phyloP scores from a whole-genome alignment of 2,888 invertebrate species.

The Molorchus minor region DNA sequence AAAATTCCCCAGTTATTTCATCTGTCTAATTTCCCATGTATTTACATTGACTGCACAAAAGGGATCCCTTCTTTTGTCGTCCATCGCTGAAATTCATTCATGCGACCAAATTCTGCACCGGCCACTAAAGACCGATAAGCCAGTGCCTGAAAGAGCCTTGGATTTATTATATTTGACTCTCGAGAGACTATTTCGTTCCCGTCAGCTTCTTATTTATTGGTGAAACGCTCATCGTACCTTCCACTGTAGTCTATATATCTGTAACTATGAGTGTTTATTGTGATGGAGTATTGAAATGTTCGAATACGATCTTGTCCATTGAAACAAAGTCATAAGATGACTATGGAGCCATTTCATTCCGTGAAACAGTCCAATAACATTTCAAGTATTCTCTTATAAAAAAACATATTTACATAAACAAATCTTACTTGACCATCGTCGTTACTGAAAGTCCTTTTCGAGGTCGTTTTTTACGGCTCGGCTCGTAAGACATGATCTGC shows the following conservation, averaged over 20 bases:
- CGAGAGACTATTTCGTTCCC: slow-evolving; percentile 39
- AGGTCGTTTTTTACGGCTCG: too few species aligned
- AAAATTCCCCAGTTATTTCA: too few species aligned
- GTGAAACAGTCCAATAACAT: too few species aligned
- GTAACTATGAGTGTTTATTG: too few species aligned
- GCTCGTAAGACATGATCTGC: too few species aligned
- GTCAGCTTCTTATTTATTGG: slow-evolving; percentile 44
- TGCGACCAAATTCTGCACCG: slow-evolving; percentile 11
- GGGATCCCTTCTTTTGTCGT: slow-evolving; percentile 20
- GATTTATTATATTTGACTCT: slow-evolving; percentile 46
- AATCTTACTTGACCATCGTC: too few species aligned
- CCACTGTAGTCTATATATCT: slow-evolving; percentile 7
- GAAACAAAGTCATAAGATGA: too few species aligned
- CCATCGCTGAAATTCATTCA: slow-evolving; percentile 29
- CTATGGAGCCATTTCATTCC: too few species aligned
- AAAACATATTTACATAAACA: too few species aligned
- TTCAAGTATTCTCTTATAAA: too few species aligned
- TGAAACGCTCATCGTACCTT: slow-evolving; percentile 21
- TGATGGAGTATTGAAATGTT: slow-evolving; percentile 30
- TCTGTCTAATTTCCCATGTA: slow-evolving; percentile 7
- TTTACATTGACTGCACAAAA: slow-evolving; percentile 41
- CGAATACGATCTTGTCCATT: slow-evolving; percentile 26
- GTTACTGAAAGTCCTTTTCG: too few species aligned
- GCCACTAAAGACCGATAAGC: slow-evolving; percentile 40
- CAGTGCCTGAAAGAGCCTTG: slow-evolving; percentile 35